phyloP scores from a whole-genome alignment of 2,888 invertebrate species.

The Euplagia quadripunctaria region DNA sequence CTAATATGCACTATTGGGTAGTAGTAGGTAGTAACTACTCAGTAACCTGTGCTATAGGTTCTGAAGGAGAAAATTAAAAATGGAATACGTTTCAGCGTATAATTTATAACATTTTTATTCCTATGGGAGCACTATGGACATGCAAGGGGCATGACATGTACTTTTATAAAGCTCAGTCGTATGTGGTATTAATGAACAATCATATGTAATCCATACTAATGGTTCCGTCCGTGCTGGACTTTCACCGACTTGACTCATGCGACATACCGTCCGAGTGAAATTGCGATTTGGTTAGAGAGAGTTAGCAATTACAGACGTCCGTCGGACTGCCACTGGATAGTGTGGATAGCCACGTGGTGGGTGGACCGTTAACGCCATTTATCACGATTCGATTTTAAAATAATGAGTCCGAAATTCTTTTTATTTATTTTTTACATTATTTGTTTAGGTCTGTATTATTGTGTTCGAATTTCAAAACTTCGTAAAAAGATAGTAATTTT shows the following conservation, averaged over 20 bases:
- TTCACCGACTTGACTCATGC: slow-evolving; percentile 57
- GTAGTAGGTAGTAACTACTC: too few relatives aligned
- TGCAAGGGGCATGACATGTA: not conserved
- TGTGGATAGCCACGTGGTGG: slow-evolving; percentile 16
- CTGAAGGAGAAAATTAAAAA: not conserved
- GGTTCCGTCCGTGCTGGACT: slow-evolving; percentile 57
- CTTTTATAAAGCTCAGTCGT: not conserved
- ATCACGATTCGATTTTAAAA: not conserved
- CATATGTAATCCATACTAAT: slow-evolving; percentile 54
- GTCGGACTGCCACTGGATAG: slow-evolving; percentile 6
- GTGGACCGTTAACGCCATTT: slow-evolving; percentile 5
- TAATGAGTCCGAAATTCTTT: not conserved
- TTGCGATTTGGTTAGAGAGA: slow-evolving; percentile 47
- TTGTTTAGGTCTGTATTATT: not conserved
- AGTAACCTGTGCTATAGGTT: too few relatives aligned
- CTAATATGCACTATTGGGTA: too few relatives aligned
- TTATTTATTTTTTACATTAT: not conserved
- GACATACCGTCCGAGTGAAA: slow-evolving; percentile 52
- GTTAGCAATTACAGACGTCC: slow-evolving; percentile 51
- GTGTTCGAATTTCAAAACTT: not conserved
- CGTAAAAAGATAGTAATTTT: not conserved
- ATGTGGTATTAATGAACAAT: slow-evolving; percentile 44
- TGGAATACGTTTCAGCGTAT: not conserved
- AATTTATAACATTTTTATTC: not conserved
- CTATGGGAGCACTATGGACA: not conserved